Percentiles rank a stretch among this genome's conserved stretches.
These are phyloP conservation scores for Scortum barcoo DNA, from an alignment of 2,113 vertebrate genomes.

Conservation along the genomic window DNA sequence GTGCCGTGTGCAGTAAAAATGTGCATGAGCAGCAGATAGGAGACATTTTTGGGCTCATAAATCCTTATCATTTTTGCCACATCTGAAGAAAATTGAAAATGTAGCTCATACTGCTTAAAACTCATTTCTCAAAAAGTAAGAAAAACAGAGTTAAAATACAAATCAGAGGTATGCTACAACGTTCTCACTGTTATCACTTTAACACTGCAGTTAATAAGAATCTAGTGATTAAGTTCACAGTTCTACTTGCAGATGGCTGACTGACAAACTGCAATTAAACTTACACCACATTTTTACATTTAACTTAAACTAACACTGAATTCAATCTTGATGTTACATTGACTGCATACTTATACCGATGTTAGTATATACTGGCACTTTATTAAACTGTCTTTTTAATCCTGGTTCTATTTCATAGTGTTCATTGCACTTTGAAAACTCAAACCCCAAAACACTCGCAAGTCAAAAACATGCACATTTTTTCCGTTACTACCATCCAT, in stretches of 20 bases:
- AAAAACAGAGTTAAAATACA: neutral
- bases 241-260: neutral
- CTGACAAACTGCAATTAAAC: neutral
- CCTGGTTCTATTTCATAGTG: neutral
- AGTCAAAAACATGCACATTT: no score
- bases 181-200: neutral
- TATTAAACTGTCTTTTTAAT: neutral
- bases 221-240: neutral
- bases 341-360: no score
- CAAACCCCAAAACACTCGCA: no score
- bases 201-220: neutral
- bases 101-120: neutral
- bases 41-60: neutral
- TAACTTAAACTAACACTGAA: neutral
- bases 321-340: no score
- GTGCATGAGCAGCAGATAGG: slow-evolving; percentile 15
- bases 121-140: neutral
- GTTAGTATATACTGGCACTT: neutral
- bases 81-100: neutral
- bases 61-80: neutral
- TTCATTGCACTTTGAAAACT: neutral
- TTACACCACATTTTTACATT: neutral
- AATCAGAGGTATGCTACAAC: neutral
- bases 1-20: neutral
- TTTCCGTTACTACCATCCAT: no score